phyloP scores from a whole-genome alignment of 2,113 vertebrate species.

The Menura novaehollandiae region DNA sequence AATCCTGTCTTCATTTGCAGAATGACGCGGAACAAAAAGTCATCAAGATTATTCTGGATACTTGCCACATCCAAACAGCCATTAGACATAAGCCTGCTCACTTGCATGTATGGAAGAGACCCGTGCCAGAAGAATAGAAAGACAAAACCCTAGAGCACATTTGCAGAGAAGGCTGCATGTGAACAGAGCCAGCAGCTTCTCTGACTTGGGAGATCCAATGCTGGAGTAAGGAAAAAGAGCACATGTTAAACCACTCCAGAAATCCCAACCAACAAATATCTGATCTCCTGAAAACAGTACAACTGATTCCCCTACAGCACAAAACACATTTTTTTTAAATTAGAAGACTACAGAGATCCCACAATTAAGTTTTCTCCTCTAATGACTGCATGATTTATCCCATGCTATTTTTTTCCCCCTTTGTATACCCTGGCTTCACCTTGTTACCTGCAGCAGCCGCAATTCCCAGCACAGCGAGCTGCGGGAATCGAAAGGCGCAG shows the following conservation, averaged over 20 bases:
- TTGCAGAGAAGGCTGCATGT: slow-evolving; percentile 26
- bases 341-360: background rate
- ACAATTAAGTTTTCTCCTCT: slow-evolving; percentile 8
- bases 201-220: background rate
- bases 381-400: background rate
- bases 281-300: background rate
- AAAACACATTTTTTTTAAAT: background rate
- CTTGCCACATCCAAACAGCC: slow-evolving; percentile 46
- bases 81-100: slow-evolving; percentile 44
- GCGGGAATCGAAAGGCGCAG: background rate
- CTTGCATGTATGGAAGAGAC: slow-evolving; percentile 32
- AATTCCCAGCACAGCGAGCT: background rate
- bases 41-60: slow-evolving; percentile 18
- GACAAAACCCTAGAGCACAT: slow-evolving; percentile 45
- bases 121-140: slow-evolving; percentile 42
- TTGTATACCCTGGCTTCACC: background rate
- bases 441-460: background rate
- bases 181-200: slow-evolving; percentile 21
- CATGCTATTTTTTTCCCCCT: background rate
- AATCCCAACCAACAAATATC: background rate
- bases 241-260: slow-evolving; percentile 31
- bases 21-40: slow-evolving; percentile 5
- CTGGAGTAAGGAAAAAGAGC: background rate
- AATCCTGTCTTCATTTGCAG: slow-evolving; percentile 4
- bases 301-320: background rate